Percentiles rank a stretch among this genome's conserved stretches.
phyloP scores from a whole-genome alignment of 2,797 vertebrate genomes.

The Oophaga sylvatica region DNA sequence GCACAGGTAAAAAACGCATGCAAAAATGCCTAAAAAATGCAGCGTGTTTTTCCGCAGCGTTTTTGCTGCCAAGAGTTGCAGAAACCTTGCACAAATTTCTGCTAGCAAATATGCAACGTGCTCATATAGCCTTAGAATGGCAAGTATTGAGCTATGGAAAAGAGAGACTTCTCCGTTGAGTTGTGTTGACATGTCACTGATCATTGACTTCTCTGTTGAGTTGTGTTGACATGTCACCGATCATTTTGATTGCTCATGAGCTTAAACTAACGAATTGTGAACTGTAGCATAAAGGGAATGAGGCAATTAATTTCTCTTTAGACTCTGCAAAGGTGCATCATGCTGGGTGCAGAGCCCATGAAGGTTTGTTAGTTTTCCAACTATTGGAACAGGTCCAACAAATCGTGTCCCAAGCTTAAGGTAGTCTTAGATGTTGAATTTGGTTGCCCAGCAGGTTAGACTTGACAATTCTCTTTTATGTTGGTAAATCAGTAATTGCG shows the following conservation, averaged over 20 bases:
- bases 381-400: background rate
- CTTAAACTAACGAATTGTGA: constrained; percentile 55
- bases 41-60: too few relatives aligned
- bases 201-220: background rate
- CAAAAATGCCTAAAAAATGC: too few relatives aligned
- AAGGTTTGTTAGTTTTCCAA: constrained; percentile 28
- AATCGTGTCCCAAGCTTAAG: background rate
- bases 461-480: too few relatives aligned
- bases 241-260: constrained; percentile 44
- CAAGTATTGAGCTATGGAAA: background rate
- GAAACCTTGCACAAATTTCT: too few relatives aligned
- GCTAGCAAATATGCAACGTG: too few relatives aligned
- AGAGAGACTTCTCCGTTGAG: background rate
- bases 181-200: constrained; percentile 43
- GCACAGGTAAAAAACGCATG: too few relatives aligned
- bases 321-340: constrained; percentile 26
- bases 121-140: background rate
- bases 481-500: too few relatives aligned
- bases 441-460: too few relatives aligned
- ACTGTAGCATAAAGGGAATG: constrained; percentile 46
- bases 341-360: constrained; percentile 34
- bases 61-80: too few relatives aligned
- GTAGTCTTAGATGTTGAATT: too few relatives aligned
- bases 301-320: constrained; percentile 57
- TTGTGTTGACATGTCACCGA: constrained; percentile 44